Evolutionary conservation across 2,797 vertebrate genomes (phyloP), one percentile per base, ranked within the genome.

Genomic region (Bucorvus abyssinicus): DNA sequence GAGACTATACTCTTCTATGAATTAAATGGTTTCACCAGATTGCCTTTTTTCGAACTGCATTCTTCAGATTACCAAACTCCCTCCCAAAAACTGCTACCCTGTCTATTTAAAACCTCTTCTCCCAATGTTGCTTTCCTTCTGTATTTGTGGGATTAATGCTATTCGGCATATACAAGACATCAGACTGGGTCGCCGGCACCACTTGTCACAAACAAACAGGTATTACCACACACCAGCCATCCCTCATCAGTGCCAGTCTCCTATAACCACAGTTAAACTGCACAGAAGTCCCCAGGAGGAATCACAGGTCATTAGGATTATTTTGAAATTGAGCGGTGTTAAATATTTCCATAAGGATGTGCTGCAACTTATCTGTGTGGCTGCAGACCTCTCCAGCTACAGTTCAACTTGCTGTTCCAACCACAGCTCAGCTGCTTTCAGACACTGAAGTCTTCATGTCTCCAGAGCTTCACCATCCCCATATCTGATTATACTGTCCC

Each of bases 191-290:
- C 76, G 84, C 53, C 73, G 82, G n/a, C 67, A 38, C 36, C n/a
- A 32, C 34, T 56, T 5, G 19, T 84, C 91, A 77, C 70, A 93
- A 77, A 52, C 79, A 94, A 93, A 68, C 90, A 94, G 93, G 80
- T 94, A 90, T 93, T 70, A 67, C 85, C 83, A 90, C 83, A 90
- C 27, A 60, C 34, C 81, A 90, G 63, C 52, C 74, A 49, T 9
- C 38, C 67, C 56, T 24, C 64, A 36, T 44, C 49, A 50, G 50
- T 79, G 74, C 77, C 94, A 93, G 53, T n/a, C 42, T 68, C 38
- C 79, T 87, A 30, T n/a, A 90, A 94, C 70, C 80, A 36, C 81
- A 82, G 45, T 20, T 27, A 79, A 87, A 89, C 68, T 77, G 78
- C 68, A 84, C 70, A 89, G 65, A 80, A 82, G 49, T 87, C 32